Base-by-base conservation (phyloP, 2,888 invertebrate species). In the Andrena bucephala region DNA sequence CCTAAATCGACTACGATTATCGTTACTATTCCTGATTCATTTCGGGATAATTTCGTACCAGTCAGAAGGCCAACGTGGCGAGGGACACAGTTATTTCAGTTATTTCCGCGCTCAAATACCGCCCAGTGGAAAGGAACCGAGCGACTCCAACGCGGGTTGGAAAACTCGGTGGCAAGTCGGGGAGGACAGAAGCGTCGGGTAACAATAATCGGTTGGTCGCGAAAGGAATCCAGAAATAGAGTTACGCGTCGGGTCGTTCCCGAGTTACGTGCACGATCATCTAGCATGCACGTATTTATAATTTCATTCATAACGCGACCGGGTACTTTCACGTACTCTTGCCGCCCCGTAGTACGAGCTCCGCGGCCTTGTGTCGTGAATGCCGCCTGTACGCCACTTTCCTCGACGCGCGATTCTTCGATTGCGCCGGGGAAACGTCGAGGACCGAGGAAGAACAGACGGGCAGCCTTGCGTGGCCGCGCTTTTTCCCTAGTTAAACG, bases 301-400 rank as follows among this genome's bases (percentile, higher is more conserved):
- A 89, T 89, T 89, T 87, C 89, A 89, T 89, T 89, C 89, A 89
- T 87, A 88, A 89, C 74, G n/a, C 83, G 79, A 60, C 50, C 57
- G 69, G 24, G 75, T 85, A 89, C 85, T 85, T 86, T 89, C 87
- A 82, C 83, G 70, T 87, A 84, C 73, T 78, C 76, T n/a, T 67
- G 31, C 57, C 65, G 75, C 68, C 29, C 20, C 63, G 79, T 69
- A 54, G 75, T 75, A 50, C 62, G 74, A 73, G 60, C 76, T 71
- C 73, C 62, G 60, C 73, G 81, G 73, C 81, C 76, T 83, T 85
- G 85, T 63, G 36, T 27, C 78, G 63, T 71, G 75, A 73, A 79
- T 57, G 54, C 63, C 52, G 65, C 59, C 63, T 79, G 83, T 68
- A 83, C 77, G 74, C 74, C 70, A 52, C 66, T 79, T 79, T 69